phyloP scores from a whole-genome alignment of 2,113 vertebrate species.

The Dromaius novaehollandiae region DNA sequence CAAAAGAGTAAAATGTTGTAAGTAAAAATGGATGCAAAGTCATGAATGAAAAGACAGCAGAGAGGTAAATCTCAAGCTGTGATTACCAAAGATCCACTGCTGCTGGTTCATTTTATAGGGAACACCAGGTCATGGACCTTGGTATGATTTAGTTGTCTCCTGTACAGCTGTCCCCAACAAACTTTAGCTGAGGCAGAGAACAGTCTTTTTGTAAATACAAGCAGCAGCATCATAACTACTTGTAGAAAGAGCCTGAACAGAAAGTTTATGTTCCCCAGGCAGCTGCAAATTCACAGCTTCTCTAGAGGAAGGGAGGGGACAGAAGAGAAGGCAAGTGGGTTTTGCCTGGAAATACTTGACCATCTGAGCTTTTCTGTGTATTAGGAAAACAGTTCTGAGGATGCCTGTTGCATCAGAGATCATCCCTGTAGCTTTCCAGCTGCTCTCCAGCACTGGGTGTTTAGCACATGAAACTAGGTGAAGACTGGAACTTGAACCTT shows the following conservation, averaged over 20 bases:
- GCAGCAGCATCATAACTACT: neutral
- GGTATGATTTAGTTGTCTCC: neutral
- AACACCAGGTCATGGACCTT: neutral
- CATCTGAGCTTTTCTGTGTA: neutral
- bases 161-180: neutral
- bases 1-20: neutral
- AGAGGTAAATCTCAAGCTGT: neutral
- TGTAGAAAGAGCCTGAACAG: neutral
- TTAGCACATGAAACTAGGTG: neutral
- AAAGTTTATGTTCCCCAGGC: neutral
- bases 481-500: neutral
- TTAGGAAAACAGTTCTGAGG: neutral
- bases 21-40: neutral
- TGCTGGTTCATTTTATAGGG: neutral
- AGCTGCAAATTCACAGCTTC: neutral
- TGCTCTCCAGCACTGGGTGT: neutral
- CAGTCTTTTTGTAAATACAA: neutral
- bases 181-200: neutral
- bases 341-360: neutral
- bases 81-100: neutral
- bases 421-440: neutral
- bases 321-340: neutral
- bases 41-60: neutral
- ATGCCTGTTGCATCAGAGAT: neutral
- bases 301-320: neutral